phyloP scores from a whole-genome alignment of 2,888 invertebrate genomes.

The Chymomyza fuscimana region DNA sequence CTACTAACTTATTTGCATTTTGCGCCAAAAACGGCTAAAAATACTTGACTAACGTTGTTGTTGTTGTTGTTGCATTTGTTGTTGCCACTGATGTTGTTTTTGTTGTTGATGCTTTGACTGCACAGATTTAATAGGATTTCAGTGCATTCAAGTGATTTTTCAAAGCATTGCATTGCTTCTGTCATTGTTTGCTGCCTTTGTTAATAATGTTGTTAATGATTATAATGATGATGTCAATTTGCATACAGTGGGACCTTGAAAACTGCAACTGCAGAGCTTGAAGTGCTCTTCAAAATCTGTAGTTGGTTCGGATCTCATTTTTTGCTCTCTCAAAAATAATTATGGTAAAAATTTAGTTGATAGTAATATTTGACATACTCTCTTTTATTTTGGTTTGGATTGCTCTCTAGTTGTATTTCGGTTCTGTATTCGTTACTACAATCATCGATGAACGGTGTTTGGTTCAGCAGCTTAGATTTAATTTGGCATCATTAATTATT shows the following conservation, averaged over 20 bases:
- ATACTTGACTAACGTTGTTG: conserved; percentile 63
- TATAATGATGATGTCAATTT: conserved; percentile 7
- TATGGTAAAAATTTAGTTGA: too few relatives aligned
- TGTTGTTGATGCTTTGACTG: conserved; percentile 38
- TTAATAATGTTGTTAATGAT: conserved; percentile 18
- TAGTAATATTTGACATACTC: too few relatives aligned
- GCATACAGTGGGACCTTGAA: not conserved
- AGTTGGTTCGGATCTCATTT: too few relatives aligned
- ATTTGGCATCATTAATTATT: too few relatives aligned
- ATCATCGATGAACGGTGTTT: too few relatives aligned
- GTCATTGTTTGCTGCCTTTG: conserved; percentile 16
- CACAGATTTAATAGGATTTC: conserved; percentile 32
- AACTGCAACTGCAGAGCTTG: not conserved
- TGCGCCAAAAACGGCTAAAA: conserved; percentile 55
- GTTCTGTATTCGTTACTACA: too few relatives aligned
- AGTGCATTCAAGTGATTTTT: conserved; percentile 67
- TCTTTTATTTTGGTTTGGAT: too few relatives aligned
- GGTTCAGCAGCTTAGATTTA: too few relatives aligned
- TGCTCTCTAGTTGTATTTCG: too few relatives aligned
- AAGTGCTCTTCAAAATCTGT: too few relatives aligned
- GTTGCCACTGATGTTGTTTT: conserved; percentile 24
- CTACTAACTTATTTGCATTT: conserved; percentile 60
- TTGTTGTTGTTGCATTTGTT: conserved; percentile 21
- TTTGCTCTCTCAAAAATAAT: too few relatives aligned
- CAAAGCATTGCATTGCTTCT: conserved; percentile 30